These are phyloP conservation scores for Sweltsa coloradensis DNA, from an alignment of 1,140 invertebrate species.

Conservation along the genomic window DNA sequence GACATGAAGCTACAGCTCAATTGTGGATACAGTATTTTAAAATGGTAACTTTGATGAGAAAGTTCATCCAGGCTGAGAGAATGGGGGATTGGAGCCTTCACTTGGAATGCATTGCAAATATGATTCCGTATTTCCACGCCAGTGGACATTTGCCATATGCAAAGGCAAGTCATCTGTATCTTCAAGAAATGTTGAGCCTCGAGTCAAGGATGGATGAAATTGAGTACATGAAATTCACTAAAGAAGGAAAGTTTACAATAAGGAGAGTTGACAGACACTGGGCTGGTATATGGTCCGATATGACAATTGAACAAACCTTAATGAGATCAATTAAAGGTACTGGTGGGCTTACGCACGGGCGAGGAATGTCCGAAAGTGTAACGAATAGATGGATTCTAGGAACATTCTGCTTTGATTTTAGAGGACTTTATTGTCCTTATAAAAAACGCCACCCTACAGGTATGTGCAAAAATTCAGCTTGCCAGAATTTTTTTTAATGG, in stretches of 20 bases:
- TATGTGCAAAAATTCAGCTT: too few species aligned
- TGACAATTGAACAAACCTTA: constrained; percentile 17
- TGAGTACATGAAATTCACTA: constrained; percentile 14
- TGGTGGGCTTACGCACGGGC: constrained; percentile 8
- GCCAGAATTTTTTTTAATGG: too few species aligned
- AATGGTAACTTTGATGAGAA: constrained; percentile 13
- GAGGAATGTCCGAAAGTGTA: background rate
- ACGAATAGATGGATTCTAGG: background rate
- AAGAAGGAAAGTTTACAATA: constrained; percentile 15
- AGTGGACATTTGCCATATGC: constrained; percentile 16
- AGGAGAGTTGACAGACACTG: constrained; percentile 20
- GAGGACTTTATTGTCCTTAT: too few species aligned
- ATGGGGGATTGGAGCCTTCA: constrained; percentile 18
- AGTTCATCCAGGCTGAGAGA: constrained; percentile 16
- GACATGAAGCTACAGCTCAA: too few species aligned
- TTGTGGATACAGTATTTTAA: constrained; percentile 20
- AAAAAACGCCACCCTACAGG: too few species aligned
- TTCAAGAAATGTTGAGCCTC: constrained; percentile 12
- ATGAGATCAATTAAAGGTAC: constrained; percentile 20
- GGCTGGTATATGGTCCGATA: constrained; percentile 21
- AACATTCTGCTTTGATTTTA: too few species aligned
- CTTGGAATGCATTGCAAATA: constrained; percentile 5
- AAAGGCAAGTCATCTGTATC: constrained; percentile 7
- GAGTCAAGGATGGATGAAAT: background rate
- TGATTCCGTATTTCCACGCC: constrained; percentile 13